These are phyloP conservation scores for Equus przewalskii DNA, from an alignment of 2,113 vertebrate genomes.

Conservation along the genomic window DNA sequence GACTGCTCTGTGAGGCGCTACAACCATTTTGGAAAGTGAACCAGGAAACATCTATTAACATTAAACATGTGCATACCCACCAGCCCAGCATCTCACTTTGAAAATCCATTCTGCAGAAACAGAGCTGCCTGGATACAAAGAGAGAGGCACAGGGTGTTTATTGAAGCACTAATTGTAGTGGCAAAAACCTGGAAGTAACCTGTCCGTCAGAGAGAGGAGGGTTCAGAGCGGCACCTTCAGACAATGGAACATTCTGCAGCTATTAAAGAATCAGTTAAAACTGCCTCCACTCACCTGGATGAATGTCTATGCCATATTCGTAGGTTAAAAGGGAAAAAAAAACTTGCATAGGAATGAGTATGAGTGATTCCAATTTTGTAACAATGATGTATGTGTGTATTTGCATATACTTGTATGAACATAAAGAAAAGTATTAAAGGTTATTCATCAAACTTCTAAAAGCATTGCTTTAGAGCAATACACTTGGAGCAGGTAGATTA, in stretches of 20 bases:
- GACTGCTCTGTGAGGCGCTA: background rate
- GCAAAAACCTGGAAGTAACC: background rate
- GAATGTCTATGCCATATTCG: background rate
- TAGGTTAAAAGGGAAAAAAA: background rate
- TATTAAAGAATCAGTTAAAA: background rate
- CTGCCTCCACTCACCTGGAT: background rate
- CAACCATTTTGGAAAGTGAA: background rate
- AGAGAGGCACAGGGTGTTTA: background rate
- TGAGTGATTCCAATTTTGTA: background rate
- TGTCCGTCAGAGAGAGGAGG: background rate
- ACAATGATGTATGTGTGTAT: background rate
- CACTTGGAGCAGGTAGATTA: background rate
- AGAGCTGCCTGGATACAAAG: background rate
- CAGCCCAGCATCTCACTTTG: background rate
- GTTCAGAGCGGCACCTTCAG: background rate
- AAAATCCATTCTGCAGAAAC: background rate
- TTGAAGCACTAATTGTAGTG: background rate
- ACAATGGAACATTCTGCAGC: background rate
- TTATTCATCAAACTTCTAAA: background rate
- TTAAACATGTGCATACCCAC: too few species aligned
- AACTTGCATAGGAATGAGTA: background rate
- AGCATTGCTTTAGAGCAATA: background rate
- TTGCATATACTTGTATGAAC: background rate
- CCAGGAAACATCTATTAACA: background rate
- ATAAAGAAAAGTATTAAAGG: background rate